Conservation (phyloP, 1,140 invertebrate genomes). For the Calliopsis andreniformis region DNA sequence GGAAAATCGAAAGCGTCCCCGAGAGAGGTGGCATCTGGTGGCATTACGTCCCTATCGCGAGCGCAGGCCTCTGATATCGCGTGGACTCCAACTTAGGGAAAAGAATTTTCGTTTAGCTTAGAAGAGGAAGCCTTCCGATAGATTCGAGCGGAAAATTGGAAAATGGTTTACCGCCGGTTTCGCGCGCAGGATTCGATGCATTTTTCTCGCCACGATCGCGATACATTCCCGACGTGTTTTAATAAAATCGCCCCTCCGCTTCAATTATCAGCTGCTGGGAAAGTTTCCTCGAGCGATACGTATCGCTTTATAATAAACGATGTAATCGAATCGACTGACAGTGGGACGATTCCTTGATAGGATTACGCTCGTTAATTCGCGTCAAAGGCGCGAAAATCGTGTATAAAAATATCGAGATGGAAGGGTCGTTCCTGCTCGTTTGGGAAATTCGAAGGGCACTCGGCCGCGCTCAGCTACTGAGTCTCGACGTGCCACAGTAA, state of each 20-base stretch:
- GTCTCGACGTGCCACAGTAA: conserved; percentile 8
- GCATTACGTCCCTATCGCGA: conserved; percentile 50
- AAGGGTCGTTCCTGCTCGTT: too few species aligned
- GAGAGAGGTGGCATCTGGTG: conserved; percentile 10
- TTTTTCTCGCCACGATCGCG: conserved; percentile 13
- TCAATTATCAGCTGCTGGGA: neutral
- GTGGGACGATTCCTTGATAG: neutral
- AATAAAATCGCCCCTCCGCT: conserved; percentile 19
- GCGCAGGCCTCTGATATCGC: conserved; percentile 35
- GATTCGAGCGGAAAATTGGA: conserved; percentile 43
- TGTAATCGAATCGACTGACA: too few species aligned
- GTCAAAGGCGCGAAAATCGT: conserved; percentile 16
- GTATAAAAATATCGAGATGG: too few species aligned
- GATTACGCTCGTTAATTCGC: neutral
- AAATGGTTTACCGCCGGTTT: conserved; percentile 41
- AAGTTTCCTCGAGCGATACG: neutral
- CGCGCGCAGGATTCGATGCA: conserved; percentile 23
- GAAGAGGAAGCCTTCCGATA: conserved; percentile 7
- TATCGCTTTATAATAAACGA: neutral
- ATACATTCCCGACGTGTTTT: conserved; percentile 16
- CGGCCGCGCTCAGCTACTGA: too few species aligned
- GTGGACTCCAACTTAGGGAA: conserved; percentile 42
- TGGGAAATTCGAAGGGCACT: too few species aligned
- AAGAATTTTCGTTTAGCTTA: conserved; percentile 54
- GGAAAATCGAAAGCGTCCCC: conserved; percentile 57